Evolutionary conservation across 2,888 invertebrate genomes (phyloP).

Genomic region (Clepsis dumicolana): DNA sequence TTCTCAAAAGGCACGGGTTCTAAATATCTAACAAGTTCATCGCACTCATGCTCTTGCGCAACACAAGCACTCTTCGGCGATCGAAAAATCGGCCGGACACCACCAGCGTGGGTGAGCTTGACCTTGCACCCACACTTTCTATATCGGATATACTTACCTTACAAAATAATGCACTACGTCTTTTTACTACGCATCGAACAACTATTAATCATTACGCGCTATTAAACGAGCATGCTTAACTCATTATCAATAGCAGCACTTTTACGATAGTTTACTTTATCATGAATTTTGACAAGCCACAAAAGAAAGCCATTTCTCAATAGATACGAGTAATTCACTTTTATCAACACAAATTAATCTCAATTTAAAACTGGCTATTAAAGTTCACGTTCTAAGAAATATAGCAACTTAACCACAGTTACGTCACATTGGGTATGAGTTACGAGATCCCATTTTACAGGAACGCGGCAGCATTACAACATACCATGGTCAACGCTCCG

Average conservation of each 20-base stretch:
- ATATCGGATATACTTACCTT: slow-evolving; percentile 27
- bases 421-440: slow-evolving; percentile 47
- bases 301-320: not conserved
- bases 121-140: slow-evolving; percentile 44
- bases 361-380: slow-evolving; percentile 1
- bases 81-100: slow-evolving; percentile 34
- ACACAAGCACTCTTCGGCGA: slow-evolving; percentile 28
- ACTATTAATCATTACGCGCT: not conserved
- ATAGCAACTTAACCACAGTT: slow-evolving; percentile 41
- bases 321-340: not conserved
- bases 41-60: slow-evolving; percentile 55
- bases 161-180: slow-evolving; percentile 26
- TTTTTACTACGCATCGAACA: slow-evolving; percentile 5
- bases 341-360: not conserved
- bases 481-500: slow-evolving; percentile 47
- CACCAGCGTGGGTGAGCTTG: slow-evolving; percentile 27
- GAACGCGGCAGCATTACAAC: slow-evolving; percentile 55
- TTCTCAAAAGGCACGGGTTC: slow-evolving; percentile 28
- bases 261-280: not conserved
- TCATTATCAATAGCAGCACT: not conserved
- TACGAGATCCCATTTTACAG: slow-evolving; percentile 53
- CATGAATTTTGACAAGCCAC: not conserved
- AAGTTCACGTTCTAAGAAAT: slow-evolving; percentile 21
- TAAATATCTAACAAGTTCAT: slow-evolving; percentile 68
- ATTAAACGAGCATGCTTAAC: slow-evolving; percentile 5